A percentile compares a stretch with the other conserved stretches of the same genome.
phyloP scores from a whole-genome alignment of 2,797 vertebrate genomes.

The Scolopax rusticola region DNA sequence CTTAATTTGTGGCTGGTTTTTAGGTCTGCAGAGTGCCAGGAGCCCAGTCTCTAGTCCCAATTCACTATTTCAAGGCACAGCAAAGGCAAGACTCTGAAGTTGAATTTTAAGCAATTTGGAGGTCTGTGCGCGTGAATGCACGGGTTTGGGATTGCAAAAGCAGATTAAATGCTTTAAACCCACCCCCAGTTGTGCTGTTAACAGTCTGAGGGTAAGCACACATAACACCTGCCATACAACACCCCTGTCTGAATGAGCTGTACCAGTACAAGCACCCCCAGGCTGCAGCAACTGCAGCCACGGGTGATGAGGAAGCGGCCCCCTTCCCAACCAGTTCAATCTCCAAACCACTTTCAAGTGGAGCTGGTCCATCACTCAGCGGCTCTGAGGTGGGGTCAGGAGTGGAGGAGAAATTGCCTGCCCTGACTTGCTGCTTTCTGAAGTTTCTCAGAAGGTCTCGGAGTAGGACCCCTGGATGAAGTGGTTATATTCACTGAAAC shows the following conservation, averaged over 20 bases:
- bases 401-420: background rate
- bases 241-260: background rate
- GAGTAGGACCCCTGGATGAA: background rate
- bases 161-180: background rate
- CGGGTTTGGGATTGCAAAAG: background rate
- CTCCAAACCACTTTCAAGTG: background rate
- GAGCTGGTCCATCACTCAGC: background rate
- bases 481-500: slow-evolving; percentile 47
- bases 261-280: background rate
- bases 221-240: no score
- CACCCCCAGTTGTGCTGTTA: background rate
- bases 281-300: background rate
- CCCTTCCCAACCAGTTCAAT: background rate
- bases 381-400: background rate
- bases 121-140: background rate
- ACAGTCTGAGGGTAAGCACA: background rate
- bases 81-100: background rate
- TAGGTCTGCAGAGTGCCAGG: background rate
- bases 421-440: background rate
- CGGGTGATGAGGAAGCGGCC: accelerated
- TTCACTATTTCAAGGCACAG: background rate
- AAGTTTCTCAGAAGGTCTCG: background rate
- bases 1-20: background rate
- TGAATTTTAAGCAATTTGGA: background rate
- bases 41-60: background rate